A percentile compares a stretch with the other conserved stretches of the same genome.
Evolutionary conservation across 2,113 vertebrate genomes (phyloP).

Genomic region (Hypanus sabinus): DNA sequence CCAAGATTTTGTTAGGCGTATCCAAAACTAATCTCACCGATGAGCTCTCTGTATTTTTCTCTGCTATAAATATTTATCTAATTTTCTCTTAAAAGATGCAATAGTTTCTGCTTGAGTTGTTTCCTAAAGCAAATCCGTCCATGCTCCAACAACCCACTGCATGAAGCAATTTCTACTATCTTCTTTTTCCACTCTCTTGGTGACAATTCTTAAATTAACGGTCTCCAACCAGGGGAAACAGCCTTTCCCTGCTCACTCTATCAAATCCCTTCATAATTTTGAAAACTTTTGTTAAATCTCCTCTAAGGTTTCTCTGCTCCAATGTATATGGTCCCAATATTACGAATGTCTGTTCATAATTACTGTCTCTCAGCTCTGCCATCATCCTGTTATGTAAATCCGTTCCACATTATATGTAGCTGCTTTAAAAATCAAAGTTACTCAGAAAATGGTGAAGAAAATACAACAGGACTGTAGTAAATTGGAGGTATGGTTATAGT

Average conservation of each 20-base stretch:
- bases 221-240: neutral
- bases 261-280: slow-evolving; percentile 13
- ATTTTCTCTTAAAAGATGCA: neutral
- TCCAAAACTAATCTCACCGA: neutral
- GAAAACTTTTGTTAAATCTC: neutral
- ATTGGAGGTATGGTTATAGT: neutral
- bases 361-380: neutral
- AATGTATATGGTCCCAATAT: neutral
- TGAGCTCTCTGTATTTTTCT: neutral
- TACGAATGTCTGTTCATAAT: neutral
- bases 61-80: neutral
- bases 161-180: neutral
- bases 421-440: neutral
- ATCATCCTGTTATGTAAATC: neutral
- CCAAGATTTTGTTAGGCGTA: neutral
- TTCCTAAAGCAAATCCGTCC: neutral
- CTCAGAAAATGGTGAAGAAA: neutral
- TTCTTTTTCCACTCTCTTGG: neutral
- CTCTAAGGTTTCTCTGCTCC: neutral
- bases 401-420: neutral
- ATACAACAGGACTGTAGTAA: neutral
- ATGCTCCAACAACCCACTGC: neutral
- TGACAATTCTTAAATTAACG: neutral
- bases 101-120: neutral
- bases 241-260: neutral